These are phyloP conservation scores for Shinisaurus crocodilurus DNA, from an alignment of 2,113 vertebrate genomes.

Conservation along the genomic window DNA sequence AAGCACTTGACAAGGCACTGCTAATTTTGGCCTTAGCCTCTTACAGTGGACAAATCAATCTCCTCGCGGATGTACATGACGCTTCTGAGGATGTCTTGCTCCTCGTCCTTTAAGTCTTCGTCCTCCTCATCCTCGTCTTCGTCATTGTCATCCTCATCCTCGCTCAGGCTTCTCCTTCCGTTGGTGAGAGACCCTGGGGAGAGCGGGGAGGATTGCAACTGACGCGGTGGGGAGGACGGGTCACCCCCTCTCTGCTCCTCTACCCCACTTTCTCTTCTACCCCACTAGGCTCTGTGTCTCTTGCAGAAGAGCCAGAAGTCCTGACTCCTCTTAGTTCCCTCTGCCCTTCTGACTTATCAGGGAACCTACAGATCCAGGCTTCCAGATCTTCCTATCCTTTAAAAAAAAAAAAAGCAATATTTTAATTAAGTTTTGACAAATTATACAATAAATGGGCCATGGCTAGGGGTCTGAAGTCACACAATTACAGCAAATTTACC, in stretches of 20 bases:
- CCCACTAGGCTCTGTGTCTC: too few species aligned
- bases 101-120: background rate
- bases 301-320: too few species aligned
- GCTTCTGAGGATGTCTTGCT: background rate
- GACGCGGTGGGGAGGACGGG: background rate
- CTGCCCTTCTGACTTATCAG: background rate
- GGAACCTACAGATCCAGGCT: background rate
- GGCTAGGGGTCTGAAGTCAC: too few species aligned
- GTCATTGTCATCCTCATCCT: background rate
- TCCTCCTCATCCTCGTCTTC: constrained; percentile 12
- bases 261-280: background rate
- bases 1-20: background rate
- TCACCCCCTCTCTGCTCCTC: fast-evolving
- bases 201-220: background rate
- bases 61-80: background rate
- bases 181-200: constrained; percentile 34
- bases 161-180: constrained; percentile 10
- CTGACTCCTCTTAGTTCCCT: background rate
- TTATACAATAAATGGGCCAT: too few species aligned
- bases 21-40: background rate
- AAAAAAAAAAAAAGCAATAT: too few species aligned
- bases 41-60: background rate
- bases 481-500: too few species aligned
- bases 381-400: background rate
- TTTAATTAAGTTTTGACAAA: too few species aligned